phyloP scores from a whole-genome alignment of 2,888 invertebrate species.

The Noctua janthina region DNA sequence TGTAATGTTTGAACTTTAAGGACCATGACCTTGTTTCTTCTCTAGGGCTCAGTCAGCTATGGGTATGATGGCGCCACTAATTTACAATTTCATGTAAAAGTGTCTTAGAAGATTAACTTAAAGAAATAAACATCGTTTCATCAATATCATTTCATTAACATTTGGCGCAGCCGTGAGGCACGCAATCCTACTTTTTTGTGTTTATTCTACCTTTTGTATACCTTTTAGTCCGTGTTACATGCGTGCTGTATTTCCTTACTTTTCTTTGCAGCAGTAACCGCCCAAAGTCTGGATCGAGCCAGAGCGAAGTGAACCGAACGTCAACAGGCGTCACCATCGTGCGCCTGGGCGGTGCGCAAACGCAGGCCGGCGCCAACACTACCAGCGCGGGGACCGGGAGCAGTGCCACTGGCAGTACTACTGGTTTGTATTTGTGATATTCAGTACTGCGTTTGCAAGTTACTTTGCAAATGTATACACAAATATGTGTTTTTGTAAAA shows the following conservation, averaged over 20 bases:
- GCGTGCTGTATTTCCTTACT: background rate
- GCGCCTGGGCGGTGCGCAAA: conserved; percentile 90
- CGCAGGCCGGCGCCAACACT: background rate
- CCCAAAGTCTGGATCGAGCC: conserved; percentile 79
- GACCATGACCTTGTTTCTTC: background rate
- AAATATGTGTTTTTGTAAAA: background rate
- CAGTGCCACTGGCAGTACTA: conserved; percentile 48
- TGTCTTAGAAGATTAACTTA: background rate
- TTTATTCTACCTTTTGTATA: background rate
- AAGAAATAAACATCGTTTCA: background rate
- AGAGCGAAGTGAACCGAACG: conserved; percentile 92
- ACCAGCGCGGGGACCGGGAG: conserved; percentile 40
- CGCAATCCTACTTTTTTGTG: background rate
- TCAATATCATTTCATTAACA: background rate
- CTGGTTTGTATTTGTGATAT: conserved; percentile 21
- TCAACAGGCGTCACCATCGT: conserved; percentile 95
- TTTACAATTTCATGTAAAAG: too few relatives aligned
- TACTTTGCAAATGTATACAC: background rate
- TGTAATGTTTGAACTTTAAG: background rate
- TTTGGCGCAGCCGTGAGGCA: background rate
- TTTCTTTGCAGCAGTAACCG: conserved; percentile 71
- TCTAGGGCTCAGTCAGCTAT: background rate
- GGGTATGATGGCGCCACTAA: background rate
- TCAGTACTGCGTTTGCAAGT: background rate
- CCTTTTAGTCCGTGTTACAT: background rate